Conservation (phyloP, 2,797 vertebrate species). For the Pseudotriccus pelzelni region DNA sequence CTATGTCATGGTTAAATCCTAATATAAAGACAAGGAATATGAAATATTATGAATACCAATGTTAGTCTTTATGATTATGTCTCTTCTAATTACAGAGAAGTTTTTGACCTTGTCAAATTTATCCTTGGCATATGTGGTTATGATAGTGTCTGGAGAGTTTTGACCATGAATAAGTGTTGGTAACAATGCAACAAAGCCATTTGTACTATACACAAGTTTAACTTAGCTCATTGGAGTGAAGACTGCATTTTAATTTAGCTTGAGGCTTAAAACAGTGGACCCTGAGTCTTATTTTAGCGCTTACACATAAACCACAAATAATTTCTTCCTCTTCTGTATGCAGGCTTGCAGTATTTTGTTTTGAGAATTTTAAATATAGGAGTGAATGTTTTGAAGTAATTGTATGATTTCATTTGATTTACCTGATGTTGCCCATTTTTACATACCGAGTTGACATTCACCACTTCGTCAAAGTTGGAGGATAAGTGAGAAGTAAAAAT, state of each 20-base stretch:
- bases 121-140: slow-evolving; percentile 6
- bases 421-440: background rate
- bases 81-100: background rate
- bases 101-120: slow-evolving; percentile 31
- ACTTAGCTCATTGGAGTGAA: background rate
- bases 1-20: background rate
- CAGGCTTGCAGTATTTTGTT: background rate
- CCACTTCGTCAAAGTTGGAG: background rate
- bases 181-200: slow-evolving; percentile 15
- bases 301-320: background rate
- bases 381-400: background rate
- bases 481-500: slow-evolving; percentile 8
- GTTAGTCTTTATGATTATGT: background rate
- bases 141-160: background rate
- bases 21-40: background rate
- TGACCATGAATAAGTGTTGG: slow-evolving; percentile 15
- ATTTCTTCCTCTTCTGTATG: background rate
- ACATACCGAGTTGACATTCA: background rate
- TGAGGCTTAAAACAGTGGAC: background rate
- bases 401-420: background rate
- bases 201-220: background rate
- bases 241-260: slow-evolving; percentile 12
- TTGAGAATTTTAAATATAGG: background rate
- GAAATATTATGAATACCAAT: background rate
- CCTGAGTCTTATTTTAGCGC: background rate